Base-by-base conservation (phyloP, 2,888 invertebrate genomes). In the Drosophila kuntzei region DNA sequence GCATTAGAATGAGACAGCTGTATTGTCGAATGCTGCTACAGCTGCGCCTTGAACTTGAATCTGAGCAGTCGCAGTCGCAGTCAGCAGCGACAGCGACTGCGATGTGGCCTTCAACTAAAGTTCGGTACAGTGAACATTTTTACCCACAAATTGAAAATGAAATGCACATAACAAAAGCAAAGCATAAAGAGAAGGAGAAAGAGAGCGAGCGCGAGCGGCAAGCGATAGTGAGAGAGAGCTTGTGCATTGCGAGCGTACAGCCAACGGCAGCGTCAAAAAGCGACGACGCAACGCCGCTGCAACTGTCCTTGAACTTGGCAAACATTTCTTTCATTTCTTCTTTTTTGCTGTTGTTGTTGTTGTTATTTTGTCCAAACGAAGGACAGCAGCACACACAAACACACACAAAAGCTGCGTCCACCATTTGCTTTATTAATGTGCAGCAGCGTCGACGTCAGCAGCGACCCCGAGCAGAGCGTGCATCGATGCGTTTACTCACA, bases 241-340 rank as follows among this genome's bases (percentile, higher is more conserved):
- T 65, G 60, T 66, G 61, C 63, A 66, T 50, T 84, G 68, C 76
- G 67, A 60, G 53, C 58, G 86, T 87, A 85, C 87, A 80, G 80
- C 80, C 87, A 71, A 64, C 80, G 57, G 18, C 61, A 49, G 80
- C 87, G 81, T 88, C 89, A 75, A 88, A 77, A 80, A 69, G 64
- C 66, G 76, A 65, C 85, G 78, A 50, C 47, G 66, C 86, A 74
- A 50, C 50, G 77, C 49, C 43, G 77, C 57, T 82, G 82, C 83
- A 67, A 77, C 84, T 89, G 89, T 89, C 86, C 86, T 86, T 89
- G 90, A 86, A 86, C 89, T 86, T 89, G 87, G 66, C 60, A 79
- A 80, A 87, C 34, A 63, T 50, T 66, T 61, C 53, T 61, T 55
- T 54, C 67, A 8, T 16, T 34, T 22, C 16, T 12, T 12, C 16